Evolutionary conservation across 2,888 invertebrate species (phyloP).

Genomic region (Fragum fragum): DNA sequence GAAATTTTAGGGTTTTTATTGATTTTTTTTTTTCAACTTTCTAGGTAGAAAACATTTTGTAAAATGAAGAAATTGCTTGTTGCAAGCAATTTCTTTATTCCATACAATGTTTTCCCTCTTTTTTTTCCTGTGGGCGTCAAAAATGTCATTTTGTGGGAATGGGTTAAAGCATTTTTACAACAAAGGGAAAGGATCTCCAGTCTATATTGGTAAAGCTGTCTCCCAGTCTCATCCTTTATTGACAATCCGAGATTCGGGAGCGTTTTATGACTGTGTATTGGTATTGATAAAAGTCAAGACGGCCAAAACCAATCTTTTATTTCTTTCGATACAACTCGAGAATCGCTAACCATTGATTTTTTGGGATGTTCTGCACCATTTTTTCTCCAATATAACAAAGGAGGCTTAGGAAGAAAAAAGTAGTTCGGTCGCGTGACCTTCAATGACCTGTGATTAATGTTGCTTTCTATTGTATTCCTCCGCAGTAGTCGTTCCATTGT

Average conservation of each 20-base stretch:
- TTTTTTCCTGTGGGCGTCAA: no score
- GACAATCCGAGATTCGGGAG: not conserved
- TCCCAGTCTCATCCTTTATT: not conserved
- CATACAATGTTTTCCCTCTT: no score
- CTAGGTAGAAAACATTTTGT: no score
- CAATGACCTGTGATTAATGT: slow-evolving; percentile 26
- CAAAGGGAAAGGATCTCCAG: not conserved
- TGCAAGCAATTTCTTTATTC: no score
- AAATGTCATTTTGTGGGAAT: no score
- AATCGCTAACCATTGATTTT: not conserved
- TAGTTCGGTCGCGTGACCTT: slow-evolving; percentile 18
- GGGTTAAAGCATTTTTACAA: no score
- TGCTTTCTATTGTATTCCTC: slow-evolving; percentile 17
- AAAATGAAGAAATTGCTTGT: no score
- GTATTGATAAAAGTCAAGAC: slow-evolving; percentile 6
- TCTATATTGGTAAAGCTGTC: not conserved
- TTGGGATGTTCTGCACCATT: not conserved
- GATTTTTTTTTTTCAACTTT: no score
- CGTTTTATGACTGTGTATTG: not conserved
- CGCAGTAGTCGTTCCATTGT: not conserved
- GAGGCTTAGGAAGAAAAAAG: slow-evolving; percentile 18
- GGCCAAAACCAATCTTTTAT: slow-evolving; percentile 6
- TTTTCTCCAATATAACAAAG: slow-evolving; percentile 22
- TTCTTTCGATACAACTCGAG: slow-evolving; percentile 6
- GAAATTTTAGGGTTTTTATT: no score